Evolutionary conservation across 2,113 vertebrate genomes (phyloP).

Genomic region (Semicossyphus pulcher): DNA sequence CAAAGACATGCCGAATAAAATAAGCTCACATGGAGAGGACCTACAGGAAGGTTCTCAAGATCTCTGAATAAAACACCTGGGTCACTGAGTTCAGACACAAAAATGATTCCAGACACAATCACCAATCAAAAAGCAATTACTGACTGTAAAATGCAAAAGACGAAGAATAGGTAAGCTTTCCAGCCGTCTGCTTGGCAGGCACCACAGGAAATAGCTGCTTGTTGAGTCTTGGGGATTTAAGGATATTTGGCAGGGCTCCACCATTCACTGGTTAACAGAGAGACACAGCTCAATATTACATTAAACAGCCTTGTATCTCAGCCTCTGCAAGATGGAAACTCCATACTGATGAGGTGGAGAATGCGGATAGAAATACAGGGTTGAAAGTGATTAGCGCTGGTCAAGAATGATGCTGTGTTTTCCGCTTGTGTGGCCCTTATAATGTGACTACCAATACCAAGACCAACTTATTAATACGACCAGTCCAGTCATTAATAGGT

Average conservation of each 20-base stretch:
- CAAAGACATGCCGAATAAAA: background rate
- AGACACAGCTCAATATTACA: slow-evolving; percentile 55
- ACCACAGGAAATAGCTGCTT: slow-evolving; percentile 35
- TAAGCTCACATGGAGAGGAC: too few species aligned
- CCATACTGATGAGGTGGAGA: slow-evolving; percentile 36
- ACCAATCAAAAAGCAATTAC: slow-evolving; percentile 51
- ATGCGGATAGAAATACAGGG: background rate
- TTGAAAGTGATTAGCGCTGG: slow-evolving; percentile 17
- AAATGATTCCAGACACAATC: slow-evolving; percentile 24
- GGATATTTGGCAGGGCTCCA: slow-evolving; percentile 63
- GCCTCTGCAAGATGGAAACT: slow-evolving; percentile 26
- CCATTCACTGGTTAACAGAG: slow-evolving; percentile 58
- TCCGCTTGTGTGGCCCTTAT: too few species aligned
- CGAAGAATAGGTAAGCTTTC: slow-evolving; percentile 34
- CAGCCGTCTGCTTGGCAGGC: slow-evolving; percentile 52
- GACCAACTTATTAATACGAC: background rate
- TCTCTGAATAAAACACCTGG: background rate
- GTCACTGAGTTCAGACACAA: slow-evolving; percentile 29
- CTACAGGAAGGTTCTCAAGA: background rate
- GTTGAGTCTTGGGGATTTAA: slow-evolving; percentile 57
- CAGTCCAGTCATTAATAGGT: background rate
- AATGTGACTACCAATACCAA: too few species aligned
- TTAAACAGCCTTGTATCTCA: slow-evolving; percentile 45
- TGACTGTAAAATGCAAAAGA: slow-evolving; percentile 44
- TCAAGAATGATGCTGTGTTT: background rate